Conservation (phyloP, 2,113 vertebrate genomes). For the Ameiurus melas region DNA sequence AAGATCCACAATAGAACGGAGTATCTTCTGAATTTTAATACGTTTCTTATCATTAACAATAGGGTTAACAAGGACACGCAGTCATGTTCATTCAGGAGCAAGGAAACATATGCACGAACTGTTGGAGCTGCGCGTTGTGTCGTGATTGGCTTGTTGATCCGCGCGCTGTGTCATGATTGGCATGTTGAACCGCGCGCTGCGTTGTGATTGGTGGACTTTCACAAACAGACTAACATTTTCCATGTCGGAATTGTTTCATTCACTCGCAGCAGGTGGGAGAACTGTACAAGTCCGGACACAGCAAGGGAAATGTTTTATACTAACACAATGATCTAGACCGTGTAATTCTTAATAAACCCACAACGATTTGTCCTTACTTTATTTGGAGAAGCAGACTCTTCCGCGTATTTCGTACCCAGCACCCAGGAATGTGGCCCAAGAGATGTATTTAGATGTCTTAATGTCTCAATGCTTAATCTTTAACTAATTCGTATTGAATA, state of each 20-base stretch:
- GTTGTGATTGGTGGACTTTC: background rate
- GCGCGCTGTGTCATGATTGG: background rate
- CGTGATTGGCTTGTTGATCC: background rate
- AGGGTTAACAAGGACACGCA: background rate
- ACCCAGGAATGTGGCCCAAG: too few species aligned
- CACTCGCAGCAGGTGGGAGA: background rate
- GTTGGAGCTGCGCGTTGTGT: background rate
- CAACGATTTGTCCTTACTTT: background rate
- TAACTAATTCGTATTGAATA: background rate
- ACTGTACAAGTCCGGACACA: background rate
- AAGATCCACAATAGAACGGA: background rate
- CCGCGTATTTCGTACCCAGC: too few species aligned
- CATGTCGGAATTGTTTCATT: background rate
- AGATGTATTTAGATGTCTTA: background rate
- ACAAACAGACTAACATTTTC: background rate
- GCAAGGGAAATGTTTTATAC: background rate
- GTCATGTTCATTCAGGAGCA: background rate
- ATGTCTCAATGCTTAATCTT: background rate
- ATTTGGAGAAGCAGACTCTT: background rate
- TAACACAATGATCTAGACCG: background rate
- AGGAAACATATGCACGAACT: background rate
- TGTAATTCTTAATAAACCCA: background rate
- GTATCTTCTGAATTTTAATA: background rate
- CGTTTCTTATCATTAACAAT: background rate
- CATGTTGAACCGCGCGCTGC: background rate